phyloP scores from a whole-genome alignment of 1,140 invertebrate species.

The Pseudomyrmex flavicornis region DNA sequence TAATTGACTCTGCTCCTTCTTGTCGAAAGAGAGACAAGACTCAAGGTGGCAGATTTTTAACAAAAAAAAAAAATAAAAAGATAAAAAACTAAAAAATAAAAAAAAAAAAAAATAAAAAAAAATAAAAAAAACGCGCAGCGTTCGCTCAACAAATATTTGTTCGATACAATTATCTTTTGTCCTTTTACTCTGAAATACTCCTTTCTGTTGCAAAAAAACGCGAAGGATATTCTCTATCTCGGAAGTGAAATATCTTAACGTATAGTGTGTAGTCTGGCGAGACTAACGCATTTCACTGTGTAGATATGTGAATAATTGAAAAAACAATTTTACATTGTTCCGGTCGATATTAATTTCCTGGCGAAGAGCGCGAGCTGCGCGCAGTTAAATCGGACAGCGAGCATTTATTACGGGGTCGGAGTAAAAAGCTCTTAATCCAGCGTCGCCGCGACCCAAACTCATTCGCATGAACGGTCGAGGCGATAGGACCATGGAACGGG shows the following conservation, averaged over 20 bases:
- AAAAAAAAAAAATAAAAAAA: too few species aligned
- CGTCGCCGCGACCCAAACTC: slow-evolving; percentile 41
- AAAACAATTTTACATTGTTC: background rate
- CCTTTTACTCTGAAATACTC: background rate
- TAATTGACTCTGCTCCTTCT: slow-evolving; percentile 37
- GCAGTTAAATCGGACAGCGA: slow-evolving; percentile 30
- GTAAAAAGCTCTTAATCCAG: slow-evolving; percentile 55
- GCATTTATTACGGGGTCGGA: slow-evolving; percentile 45
- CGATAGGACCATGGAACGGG: slow-evolving; percentile 38
- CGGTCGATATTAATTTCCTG: slow-evolving; percentile 24
- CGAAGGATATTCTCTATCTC: background rate
- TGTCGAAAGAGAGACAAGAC: too few species aligned
- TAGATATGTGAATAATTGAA: background rate
- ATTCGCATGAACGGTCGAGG: slow-evolving; percentile 45
- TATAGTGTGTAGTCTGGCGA: background rate
- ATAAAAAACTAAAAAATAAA: too few species aligned
- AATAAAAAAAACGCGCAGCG: background rate
- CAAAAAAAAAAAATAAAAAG: too few species aligned
- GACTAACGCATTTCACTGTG: background rate
- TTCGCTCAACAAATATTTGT: slow-evolving; percentile 28
- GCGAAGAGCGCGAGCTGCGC: background rate
- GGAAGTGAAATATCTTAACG: background rate
- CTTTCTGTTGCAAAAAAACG: background rate
- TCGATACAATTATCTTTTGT: slow-evolving; percentile 32
- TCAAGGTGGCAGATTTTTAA: too few species aligned